Evolutionary conservation across 23 tunicate species (phyloP), one percentile per base, ranked within the genome.

Genomic region (Ciona savignyi): DNA sequence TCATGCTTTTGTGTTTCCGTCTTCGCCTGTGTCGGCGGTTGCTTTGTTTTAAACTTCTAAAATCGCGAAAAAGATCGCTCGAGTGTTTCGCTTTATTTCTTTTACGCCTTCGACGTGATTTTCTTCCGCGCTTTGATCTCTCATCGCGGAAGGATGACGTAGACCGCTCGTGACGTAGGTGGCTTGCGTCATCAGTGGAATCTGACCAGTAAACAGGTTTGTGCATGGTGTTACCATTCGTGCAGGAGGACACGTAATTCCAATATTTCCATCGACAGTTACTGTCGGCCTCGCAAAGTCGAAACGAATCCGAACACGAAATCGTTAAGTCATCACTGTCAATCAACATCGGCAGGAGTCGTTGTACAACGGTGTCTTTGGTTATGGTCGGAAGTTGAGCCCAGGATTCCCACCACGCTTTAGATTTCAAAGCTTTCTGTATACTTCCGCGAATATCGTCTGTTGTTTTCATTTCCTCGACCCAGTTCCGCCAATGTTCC

Each of bases 221-320:
- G n/a, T n/a, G n/a, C n/a, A n/a, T n/a, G n/a, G n/a, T 34, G 29
- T 74, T 64, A n/a, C 62, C 64, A 31, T 66, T 20, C 0, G 81
- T 33, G 35, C 95, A 87, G 19, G 82, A 81, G 26, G 82, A 71
- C 20, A 70, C 69, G 51, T 56, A 87, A 63, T 76, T 71, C 76
- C 76, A 68, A 73, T 60, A 87, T 51, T 81, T 87, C 65, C 66
- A 68, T 29, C 51, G 27, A 60, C 95, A 87, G 62, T 67, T 87
- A 1, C 34, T 87, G 51, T 87, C 95, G 30, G 77, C 82, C 65
- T 31, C 49, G 34, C 95, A 87, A 65, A 87, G 82, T 30, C 66
- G 60, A 51, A 64, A 76, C 11, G 86, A 86, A 32, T 75, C 78
- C 1, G 95, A 80, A 42, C 95, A 87, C 34, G 81, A 83, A 30